phyloP scores from a whole-genome alignment of 2,888 invertebrate species.

The Amphipyra tragopoginis region DNA sequence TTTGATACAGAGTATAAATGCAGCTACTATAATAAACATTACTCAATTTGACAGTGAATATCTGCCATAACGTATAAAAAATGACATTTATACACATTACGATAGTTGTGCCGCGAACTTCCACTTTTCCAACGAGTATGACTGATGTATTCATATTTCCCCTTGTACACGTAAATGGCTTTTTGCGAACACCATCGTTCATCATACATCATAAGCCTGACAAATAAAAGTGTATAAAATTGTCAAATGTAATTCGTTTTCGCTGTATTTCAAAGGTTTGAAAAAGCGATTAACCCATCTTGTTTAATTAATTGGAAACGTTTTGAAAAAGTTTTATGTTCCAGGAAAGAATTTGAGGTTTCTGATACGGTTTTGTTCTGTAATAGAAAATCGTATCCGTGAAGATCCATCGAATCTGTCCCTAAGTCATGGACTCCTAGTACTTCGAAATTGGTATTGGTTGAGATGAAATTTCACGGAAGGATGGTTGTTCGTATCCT shows the following conservation, averaged over 20 bases:
- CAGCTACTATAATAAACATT: not conserved
- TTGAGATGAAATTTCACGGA: conserved; percentile 27
- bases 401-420: not conserved
- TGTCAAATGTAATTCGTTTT: conserved; percentile 18
- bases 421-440: conserved; percentile 5
- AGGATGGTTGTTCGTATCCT: not conserved
- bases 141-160: conserved; percentile 52
- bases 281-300: conserved; percentile 32
- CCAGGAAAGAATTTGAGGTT: not conserved
- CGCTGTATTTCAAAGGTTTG: conserved; percentile 25
- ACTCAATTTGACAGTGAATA: conserved; percentile 10
- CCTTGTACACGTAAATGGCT: conserved; percentile 36
- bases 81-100: conserved; percentile 26
- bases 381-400: not conserved
- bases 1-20: no score
- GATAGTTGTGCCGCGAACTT: conserved; percentile 32
- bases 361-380: not conserved
- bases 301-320: conserved; percentile 31
- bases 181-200: conserved; percentile 46
- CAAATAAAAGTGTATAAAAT: conserved; percentile 38
- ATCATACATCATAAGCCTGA: conserved; percentile 43
- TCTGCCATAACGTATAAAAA: conserved; percentile 31
- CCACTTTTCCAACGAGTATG: conserved; percentile 26
- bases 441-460: not conserved
- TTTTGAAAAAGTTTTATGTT: conserved; percentile 8